phyloP scores from a whole-genome alignment of 2,113 vertebrate species.

The Gnathonemus longibarbis region DNA sequence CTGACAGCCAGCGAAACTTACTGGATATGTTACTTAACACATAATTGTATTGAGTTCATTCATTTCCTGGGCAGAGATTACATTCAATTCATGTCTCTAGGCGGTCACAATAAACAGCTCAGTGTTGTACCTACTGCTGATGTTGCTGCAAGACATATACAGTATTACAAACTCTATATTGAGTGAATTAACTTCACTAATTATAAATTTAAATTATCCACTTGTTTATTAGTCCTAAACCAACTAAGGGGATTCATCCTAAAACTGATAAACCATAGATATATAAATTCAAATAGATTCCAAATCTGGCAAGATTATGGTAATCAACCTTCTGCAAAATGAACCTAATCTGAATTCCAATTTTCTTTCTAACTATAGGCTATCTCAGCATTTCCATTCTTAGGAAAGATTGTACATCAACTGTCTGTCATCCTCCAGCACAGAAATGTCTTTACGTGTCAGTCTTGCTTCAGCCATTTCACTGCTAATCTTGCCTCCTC shows the following conservation, averaged over 20 bases:
- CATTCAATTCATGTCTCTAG: background rate
- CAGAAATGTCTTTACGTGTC: background rate
- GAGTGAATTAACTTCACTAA: background rate
- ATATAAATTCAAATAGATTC: background rate
- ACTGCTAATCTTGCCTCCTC: background rate
- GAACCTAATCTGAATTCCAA: constrained; percentile 1
- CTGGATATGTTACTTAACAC: background rate
- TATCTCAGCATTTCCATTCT: background rate
- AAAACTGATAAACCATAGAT: background rate
- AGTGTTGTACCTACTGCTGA: background rate
- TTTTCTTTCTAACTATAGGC: background rate
- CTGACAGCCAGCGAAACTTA: background rate
- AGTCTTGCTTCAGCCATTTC: background rate
- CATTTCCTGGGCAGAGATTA: background rate
- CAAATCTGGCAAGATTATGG: background rate
- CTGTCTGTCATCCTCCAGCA: background rate
- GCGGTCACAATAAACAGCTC: background rate
- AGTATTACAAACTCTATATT: background rate
- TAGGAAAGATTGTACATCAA: background rate
- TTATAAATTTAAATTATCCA: background rate
- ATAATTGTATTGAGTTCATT: background rate
- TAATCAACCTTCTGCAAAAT: background rate
- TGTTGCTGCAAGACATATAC: background rate
- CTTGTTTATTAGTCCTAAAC: background rate
- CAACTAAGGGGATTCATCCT: background rate